Evolutionary conservation across 1,140 invertebrate species (phyloP).

Genomic region (Drosophila lowei): DNA sequence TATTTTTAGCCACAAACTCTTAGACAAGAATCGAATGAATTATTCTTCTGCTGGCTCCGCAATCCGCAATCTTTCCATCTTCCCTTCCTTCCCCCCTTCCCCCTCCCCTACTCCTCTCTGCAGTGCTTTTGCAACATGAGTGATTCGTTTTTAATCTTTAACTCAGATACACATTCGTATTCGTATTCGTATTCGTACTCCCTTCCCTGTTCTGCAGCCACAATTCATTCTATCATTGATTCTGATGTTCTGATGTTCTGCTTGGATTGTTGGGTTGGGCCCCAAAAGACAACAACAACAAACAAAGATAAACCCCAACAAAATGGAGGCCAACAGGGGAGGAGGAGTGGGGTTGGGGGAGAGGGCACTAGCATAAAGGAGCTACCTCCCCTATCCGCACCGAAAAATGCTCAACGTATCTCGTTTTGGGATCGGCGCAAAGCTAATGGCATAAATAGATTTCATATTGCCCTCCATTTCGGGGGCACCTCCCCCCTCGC

Average conservation of each 20-base stretch:
- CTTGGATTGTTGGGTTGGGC: slow-evolving; percentile 30
- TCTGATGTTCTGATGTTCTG: no score
- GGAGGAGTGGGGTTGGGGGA: not conserved
- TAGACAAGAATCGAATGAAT: slow-evolving; percentile 57
- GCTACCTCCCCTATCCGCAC: slow-evolving; percentile 24
- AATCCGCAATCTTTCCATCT: not conserved
- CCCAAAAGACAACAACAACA: slow-evolving; percentile 17
- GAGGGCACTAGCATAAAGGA: slow-evolving; percentile 30
- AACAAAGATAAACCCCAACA: slow-evolving; percentile 41
- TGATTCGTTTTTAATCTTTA: slow-evolving; percentile 79
- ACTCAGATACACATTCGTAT: slow-evolving; percentile 34
- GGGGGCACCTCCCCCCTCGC: not conserved
- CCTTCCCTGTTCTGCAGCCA: no score
- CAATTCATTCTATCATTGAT: no score
- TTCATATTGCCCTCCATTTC: slow-evolving; percentile 67
- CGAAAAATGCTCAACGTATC: slow-evolving; percentile 56
- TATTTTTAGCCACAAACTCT: slow-evolving; percentile 46
- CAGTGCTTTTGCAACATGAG: slow-evolving; percentile 65
- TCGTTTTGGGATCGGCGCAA: slow-evolving; percentile 64
- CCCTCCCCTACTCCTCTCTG: not conserved
- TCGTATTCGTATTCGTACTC: no score
- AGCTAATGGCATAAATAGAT: slow-evolving; percentile 82
- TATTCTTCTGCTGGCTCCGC: slow-evolving; percentile 3
- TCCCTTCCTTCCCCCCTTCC: no score
- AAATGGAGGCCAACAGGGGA: slow-evolving; percentile 23